Evolutionary conservation across 2,797 vertebrate species (phyloP).

Genomic region (Brotula barbata): DNA sequence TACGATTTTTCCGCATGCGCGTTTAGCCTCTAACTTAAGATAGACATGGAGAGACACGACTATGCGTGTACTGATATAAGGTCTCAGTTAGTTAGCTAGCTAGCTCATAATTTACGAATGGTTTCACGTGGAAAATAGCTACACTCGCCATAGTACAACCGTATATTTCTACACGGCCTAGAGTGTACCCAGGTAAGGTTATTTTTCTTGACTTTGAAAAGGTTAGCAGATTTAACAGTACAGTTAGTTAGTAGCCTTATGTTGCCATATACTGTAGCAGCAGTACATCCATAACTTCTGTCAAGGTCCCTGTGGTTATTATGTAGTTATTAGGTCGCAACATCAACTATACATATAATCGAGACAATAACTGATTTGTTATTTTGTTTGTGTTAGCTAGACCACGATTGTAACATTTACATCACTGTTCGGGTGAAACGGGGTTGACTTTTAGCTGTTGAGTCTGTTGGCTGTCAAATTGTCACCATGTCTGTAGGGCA

Average conservation of each 20-base stretch:
- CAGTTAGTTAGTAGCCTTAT: slow-evolving; percentile 46
- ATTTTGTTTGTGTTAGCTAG: background rate
- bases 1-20: slow-evolving; percentile 45
- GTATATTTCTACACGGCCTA: background rate
- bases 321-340: background rate
- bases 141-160: background rate
- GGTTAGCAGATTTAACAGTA: background rate
- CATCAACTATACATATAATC: background rate
- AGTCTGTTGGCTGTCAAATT: background rate
- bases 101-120: slow-evolving; percentile 15
- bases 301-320: background rate
- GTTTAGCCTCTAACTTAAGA: background rate
- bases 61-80: slow-evolving; percentile 43
- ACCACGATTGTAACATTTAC: background rate
- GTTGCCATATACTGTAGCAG: background rate
- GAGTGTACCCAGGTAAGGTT: slow-evolving; percentile 54
- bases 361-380: slow-evolving; percentile 17
- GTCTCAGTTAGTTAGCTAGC: slow-evolving; percentile 6
- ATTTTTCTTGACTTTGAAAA: slow-evolving; percentile 18
- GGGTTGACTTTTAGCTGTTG: background rate
- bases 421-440: background rate
- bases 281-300: background rate
- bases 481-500: background rate
- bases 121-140: background rate
- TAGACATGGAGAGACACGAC: slow-evolving; percentile 30